phyloP scores from a whole-genome alignment of 2,797 vertebrate genomes.

The Parauchenoglanis punctatus region DNA sequence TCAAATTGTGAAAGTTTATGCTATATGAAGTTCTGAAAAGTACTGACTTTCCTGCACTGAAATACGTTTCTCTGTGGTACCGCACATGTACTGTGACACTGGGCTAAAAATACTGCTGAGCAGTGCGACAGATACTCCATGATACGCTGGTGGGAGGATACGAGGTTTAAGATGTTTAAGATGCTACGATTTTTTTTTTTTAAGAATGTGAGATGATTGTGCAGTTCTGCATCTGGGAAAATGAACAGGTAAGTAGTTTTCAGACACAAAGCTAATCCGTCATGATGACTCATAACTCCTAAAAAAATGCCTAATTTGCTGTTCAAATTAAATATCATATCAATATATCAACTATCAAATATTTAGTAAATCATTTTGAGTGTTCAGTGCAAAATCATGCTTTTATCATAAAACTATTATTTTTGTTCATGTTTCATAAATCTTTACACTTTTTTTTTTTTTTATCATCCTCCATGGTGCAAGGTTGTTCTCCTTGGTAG shows the following conservation, averaged over 20 bases:
- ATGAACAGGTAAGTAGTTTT: background rate
- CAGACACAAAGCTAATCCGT: background rate
- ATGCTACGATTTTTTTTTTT: background rate
- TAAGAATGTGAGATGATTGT: background rate
- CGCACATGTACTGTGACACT: background rate
- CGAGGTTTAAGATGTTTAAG: background rate
- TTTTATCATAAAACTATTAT: background rate
- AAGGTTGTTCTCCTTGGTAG: too few relatives aligned
- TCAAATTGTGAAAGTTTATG: background rate
- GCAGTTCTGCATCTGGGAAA: background rate
- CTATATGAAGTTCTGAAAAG: background rate
- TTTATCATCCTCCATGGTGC: too few relatives aligned
- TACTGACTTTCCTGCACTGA: background rate
- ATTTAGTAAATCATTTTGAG: background rate
- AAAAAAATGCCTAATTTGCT: background rate
- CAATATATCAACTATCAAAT: too few relatives aligned
- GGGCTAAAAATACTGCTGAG: background rate
- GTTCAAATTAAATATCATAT: background rate
- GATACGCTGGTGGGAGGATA: background rate
- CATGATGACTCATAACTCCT: background rate
- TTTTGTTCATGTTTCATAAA: background rate
- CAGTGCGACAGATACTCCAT: background rate
- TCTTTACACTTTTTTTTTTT: background rate
- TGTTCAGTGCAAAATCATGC: background rate
- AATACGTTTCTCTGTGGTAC: background rate